phyloP scores from a whole-genome alignment of 2,888 invertebrate genomes.

The Oasisia sp. region DNA sequence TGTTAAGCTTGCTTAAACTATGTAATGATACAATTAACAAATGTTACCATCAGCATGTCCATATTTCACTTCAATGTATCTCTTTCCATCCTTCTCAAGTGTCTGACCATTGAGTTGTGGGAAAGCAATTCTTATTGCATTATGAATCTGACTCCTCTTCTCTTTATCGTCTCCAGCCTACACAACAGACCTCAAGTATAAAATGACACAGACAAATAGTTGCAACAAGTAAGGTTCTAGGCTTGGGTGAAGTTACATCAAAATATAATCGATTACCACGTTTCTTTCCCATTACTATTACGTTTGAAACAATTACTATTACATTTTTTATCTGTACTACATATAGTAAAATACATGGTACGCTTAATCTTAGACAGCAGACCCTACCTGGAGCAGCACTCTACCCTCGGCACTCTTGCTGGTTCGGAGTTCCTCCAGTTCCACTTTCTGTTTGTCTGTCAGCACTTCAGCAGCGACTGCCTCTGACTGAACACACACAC shows the following conservation, averaged over 20 bases:
- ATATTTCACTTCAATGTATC: constrained; percentile 48
- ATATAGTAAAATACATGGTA: too few relatives aligned
- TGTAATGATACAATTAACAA: neutral
- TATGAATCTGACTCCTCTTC: constrained; percentile 53
- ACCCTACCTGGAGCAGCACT: neutral
- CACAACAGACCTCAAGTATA: constrained; percentile 20
- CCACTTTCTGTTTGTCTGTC: neutral
- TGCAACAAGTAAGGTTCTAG: too few relatives aligned
- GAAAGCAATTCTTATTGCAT: constrained; percentile 75
- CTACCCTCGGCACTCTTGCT: neutral
- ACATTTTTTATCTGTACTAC: too few relatives aligned
- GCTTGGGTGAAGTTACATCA: too few relatives aligned
- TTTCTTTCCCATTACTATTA: too few relatives aligned
- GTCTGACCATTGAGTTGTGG: constrained; percentile 56
- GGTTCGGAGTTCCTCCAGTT: neutral
- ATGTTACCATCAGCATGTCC: neutral
- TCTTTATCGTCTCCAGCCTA: constrained; percentile 57
- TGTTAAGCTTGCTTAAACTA: too few relatives aligned
- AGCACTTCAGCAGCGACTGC: neutral
- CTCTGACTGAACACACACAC: too few relatives aligned
- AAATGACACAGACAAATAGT: neutral
- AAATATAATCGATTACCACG: too few relatives aligned
- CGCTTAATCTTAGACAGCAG: neutral
- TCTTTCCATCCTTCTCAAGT: constrained; percentile 46
- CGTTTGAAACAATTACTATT: too few relatives aligned